Conservation (phyloP, 2,888 invertebrate species). For the Dryococelus australis region DNA sequence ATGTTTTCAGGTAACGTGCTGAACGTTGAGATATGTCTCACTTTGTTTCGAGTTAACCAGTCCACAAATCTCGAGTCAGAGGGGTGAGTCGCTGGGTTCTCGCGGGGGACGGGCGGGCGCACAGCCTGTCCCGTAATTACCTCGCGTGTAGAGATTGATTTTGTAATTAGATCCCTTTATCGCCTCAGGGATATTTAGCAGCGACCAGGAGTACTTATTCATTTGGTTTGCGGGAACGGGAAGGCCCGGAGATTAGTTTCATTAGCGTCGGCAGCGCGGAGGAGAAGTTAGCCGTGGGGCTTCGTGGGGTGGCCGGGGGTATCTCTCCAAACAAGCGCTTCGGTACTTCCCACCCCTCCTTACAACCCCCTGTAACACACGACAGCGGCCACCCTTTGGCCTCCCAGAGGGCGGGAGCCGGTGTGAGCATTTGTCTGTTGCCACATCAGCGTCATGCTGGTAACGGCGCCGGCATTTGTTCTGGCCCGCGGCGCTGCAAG, state of each 20-base stretch:
- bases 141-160: constrained; percentile 43
- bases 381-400: neutral
- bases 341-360: neutral
- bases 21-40: constrained; percentile 43
- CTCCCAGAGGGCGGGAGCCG: constrained; percentile 24
- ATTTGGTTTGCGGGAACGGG: constrained; percentile 40
- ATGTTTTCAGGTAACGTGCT: constrained; percentile 34
- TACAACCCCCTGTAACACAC: neutral
- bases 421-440: constrained; percentile 38
- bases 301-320: neutral
- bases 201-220: constrained; percentile 39
- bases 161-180: constrained; percentile 45
- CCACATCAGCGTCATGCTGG: constrained; percentile 39
- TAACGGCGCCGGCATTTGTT: constrained; percentile 37
- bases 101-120: neutral
- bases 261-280: constrained; percentile 31
- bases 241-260: constrained; percentile 38
- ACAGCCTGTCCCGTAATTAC: constrained; percentile 38
- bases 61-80: constrained; percentile 36
- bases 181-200: constrained; percentile 43
- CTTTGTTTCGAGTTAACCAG: constrained; percentile 40
- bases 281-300: constrained; percentile 18
- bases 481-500: neutral
- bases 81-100: neutral
- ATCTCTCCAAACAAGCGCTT: constrained; percentile 12